These are phyloP conservation scores for Epinotia nisella DNA, from an alignment of 2,888 invertebrate species.

Conservation along the genomic window DNA sequence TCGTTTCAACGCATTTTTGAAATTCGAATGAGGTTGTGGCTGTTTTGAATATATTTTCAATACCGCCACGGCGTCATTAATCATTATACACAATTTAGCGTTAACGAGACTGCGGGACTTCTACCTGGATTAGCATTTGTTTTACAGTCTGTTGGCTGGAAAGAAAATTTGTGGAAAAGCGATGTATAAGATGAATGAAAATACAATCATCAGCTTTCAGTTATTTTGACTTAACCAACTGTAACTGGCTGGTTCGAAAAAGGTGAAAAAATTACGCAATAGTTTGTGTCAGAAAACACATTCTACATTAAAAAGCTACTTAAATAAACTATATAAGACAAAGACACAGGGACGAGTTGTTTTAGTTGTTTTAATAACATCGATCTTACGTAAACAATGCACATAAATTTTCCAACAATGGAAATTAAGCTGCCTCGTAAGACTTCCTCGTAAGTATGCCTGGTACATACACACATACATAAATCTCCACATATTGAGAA, in stretches of 20 bases:
- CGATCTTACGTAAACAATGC: constrained; percentile 48
- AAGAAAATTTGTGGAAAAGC: too few relatives aligned
- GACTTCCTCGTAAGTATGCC: constrained; percentile 69
- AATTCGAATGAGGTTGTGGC: background rate
- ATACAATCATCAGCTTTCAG: too few relatives aligned
- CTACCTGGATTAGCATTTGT: too few relatives aligned
- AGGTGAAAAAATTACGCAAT: too few relatives aligned
- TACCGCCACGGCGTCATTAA: too few relatives aligned
- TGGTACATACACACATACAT: constrained; percentile 70
- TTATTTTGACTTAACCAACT: too few relatives aligned
- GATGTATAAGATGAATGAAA: too few relatives aligned
- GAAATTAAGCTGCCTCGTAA: constrained; percentile 72
- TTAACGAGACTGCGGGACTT: too few relatives aligned
- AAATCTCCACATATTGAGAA: constrained; percentile 82
- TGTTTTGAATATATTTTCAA: too few relatives aligned
- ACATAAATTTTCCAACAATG: constrained; percentile 62
- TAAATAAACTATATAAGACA: constrained; percentile 9
- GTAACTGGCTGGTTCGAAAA: too few relatives aligned
- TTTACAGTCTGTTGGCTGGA: too few relatives aligned
- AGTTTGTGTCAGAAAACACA: background rate
- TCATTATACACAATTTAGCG: too few relatives aligned
- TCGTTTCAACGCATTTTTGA: background rate
- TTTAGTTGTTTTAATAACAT: constrained; percentile 32
- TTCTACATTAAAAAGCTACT: background rate
- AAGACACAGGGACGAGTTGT: background rate